Base-by-base conservation (phyloP, 1,140 invertebrate species). In the Pogonognathellus flavescens region DNA sequence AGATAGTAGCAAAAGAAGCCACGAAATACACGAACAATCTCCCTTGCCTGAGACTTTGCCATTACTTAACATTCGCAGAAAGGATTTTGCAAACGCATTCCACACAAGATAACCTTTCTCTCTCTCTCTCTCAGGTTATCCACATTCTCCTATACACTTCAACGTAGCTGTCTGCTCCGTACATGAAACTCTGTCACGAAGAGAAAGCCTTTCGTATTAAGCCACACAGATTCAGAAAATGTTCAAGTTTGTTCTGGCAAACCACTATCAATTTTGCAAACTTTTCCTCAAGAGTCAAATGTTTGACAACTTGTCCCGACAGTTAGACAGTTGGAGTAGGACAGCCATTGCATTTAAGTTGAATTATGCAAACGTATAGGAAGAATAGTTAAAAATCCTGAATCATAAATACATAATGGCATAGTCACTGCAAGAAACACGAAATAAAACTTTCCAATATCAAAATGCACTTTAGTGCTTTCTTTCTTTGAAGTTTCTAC, bases 311-410 rank as follows among this genome's bases (percentile, higher is more conserved):
- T 76, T 50, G 16, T 16, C 31, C n/a, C 25, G 70, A 76, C 70
- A 76, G 70, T 76, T 76, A 50, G 70, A 76, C 70, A 76, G 70
- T 49, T 31, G 49, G 70, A 76, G 16, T 18, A 31, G 41, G 25
- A 76, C 11, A 18, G 31, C 49, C 70, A 41, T 41, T 41, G 2
- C 1, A 41, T 6, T 41, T 14, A 76, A 76, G 14, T 76, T 76
- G 31, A 76, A 76, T 76, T 76, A 76, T 50, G 70, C 70, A 76
- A 76, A 76, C 31, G 31, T 41, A 41, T 41, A n/a, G 53, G 53
- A 2, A 57, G 53, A 57, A 57, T 57, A 4, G 53, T 57, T 57
- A 57, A 41, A 41, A 41, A 41, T 41, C 2, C 31, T 6, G 31
- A 41, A 41, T 41, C 2, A 41, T 41, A 41, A 41, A 41, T 41